Base-by-base conservation (phyloP, 2,888 invertebrate genomes). In the Drosophila lutescens region DNA sequence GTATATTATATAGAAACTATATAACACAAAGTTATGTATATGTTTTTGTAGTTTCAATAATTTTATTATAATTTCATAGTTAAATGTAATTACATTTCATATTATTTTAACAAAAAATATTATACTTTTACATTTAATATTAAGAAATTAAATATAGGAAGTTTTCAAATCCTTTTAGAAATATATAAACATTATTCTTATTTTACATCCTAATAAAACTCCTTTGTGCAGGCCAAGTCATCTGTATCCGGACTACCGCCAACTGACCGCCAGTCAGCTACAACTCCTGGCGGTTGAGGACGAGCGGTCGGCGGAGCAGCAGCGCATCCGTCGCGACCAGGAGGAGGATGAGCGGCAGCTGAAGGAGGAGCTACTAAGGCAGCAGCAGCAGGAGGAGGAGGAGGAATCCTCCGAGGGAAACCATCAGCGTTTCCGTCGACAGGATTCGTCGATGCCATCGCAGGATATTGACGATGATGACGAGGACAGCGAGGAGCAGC, bases 191-290 rank as follows among this genome's bases (percentile, higher is more conserved):
- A 6, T 26, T 2, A 6, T 26, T 26, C 26, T 6, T 26, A 26
- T 6, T 26, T 26, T 26, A 26, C 26, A 26, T 26, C 26, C 26
- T 6, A 26, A 26, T 26, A 26, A 26, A 26, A 6, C 6, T 26
- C 26, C 6, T 6, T 30, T 30, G 7, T 17, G 17, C 17, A 44
- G 23, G 13, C 8, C 44, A n/a, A 26, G 26, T 46, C n/a, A n/a
- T 8, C 9, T 26, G 26, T 26, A 46, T 26, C 26, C 46, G 26
- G 46, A 46, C 9, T 46, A 46, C n/a, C 46, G 46, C 46, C 26
- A 26, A 2, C 26, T 26, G 23, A 23, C 23, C 13, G 7, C 44
- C 23, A 44, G 44, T 8, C 44, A 44, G 23, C 6, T 44, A 9
- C 26, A 26, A n/a, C 9, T 46, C 2, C 46, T 26, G 10, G 2